These are phyloP conservation scores for Eunapius fragilis DNA, from an alignment of 37 sponge, comb jelly and placozoan genomes.

Conservation along the genomic window DNA sequence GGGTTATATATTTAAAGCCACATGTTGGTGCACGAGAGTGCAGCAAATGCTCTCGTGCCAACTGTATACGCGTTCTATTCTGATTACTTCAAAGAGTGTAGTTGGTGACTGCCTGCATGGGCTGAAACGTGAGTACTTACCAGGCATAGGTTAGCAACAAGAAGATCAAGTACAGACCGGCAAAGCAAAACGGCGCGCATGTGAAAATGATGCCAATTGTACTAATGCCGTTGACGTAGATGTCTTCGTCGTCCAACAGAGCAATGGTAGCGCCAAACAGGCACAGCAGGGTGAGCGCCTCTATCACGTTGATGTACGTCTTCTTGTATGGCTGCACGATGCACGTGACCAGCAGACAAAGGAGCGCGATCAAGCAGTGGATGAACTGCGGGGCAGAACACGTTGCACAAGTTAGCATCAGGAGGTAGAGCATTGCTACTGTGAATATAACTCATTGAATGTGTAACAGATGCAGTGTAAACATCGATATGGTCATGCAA, in stretches of 20 bases:
- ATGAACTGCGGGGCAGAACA: slow-evolving; percentile 9
- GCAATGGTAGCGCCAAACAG: slow-evolving; percentile 17
- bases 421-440: no score
- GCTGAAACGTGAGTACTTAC: no score
- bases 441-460: no score
- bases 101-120: no score
- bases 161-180: not conserved
- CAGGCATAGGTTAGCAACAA: not conserved
- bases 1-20: no score
- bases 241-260: slow-evolving; percentile 25
- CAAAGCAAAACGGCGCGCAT: not conserved
- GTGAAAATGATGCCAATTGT: not conserved
- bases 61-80: no score
- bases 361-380: slow-evolving; percentile 18
- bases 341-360: slow-evolving; percentile 24
- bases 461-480: no score
- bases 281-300: slow-evolving; percentile 30
- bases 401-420: no score
- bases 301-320: slow-evolving; percentile 33
- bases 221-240: slow-evolving; percentile 1
- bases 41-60: no score
- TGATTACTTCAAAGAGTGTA: no score
- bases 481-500: no score
- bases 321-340: slow-evolving; percentile 35
- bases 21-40: no score